Conservation (phyloP, 1,140 invertebrate genomes). For the Lasaia peninsularis region DNA sequence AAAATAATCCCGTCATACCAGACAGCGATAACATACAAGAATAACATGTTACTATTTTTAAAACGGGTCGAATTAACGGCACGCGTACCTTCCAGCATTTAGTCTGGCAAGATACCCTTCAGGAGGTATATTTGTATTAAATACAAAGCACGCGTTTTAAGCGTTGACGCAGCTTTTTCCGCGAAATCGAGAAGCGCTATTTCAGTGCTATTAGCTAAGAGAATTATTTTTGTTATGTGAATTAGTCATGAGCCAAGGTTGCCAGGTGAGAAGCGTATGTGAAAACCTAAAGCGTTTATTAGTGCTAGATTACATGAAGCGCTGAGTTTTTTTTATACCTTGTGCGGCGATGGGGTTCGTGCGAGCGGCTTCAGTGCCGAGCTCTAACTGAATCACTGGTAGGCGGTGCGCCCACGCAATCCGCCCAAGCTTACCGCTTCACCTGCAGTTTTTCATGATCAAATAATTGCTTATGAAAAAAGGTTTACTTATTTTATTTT, state of each 20-base stretch:
- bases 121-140: neutral
- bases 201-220: slow-evolving; percentile 66
- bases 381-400: slow-evolving; percentile 56
- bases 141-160: neutral
- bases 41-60: slow-evolving; percentile 41
- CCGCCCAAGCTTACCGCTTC: slow-evolving; percentile 36
- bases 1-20: slow-evolving; percentile 50
- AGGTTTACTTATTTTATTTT: neutral
- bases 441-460: slow-evolving; percentile 56
- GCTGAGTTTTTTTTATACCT: slow-evolving; percentile 52
- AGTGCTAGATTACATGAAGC: slow-evolving; percentile 65
- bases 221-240: slow-evolving; percentile 62
- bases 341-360: slow-evolving; percentile 69
- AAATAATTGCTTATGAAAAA: slow-evolving; percentile 6
- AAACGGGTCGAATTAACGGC: slow-evolving; percentile 20
- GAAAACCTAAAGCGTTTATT: slow-evolving; percentile 63
- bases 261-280: slow-evolving; percentile 57
- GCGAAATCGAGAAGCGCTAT: slow-evolving; percentile 54
- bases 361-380: slow-evolving; percentile 64
- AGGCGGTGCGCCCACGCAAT: slow-evolving; percentile 52
- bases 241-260: slow-evolving; percentile 61
- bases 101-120: neutral
- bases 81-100: slow-evolving; percentile 2
- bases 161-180: slow-evolving; percentile 17
- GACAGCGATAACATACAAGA: slow-evolving; percentile 34